Evolutionary conservation across 2,113 vertebrate species (phyloP), one percentile per base, ranked within the genome.

Genomic region (Zapus hudsonius): DNA sequence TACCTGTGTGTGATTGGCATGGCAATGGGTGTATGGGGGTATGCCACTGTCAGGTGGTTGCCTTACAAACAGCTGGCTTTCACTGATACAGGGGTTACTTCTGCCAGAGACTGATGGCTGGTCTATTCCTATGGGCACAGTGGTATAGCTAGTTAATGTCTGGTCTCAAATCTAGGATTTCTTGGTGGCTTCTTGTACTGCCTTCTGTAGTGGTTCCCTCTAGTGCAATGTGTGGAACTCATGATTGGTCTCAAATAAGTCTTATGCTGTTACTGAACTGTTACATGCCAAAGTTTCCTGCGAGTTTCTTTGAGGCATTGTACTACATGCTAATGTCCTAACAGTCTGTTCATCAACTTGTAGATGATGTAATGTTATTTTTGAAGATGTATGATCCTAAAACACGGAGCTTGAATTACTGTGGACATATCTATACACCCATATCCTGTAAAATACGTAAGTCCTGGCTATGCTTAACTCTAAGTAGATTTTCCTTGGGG

Each of bases 401-500:
- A 98, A 99, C 99, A 96, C 98, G 99, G 98, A 99, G 99, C 98
- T 98, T 99, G 99, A 99, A 99, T 99, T 99, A 99, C 98, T 99
- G 99, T 98, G 99, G 99, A 98, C 99, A 99, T 98, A 99, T 99
- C 99, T 99, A 99, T 97, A 99, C 99, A 76, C 99, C 99, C 97
- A 99, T 99, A 99, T 99, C 99, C 98, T 99, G 99, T 98, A 99
- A 99, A 99, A 99, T 99, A 99, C 99, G 99, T 99, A 98, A 99
- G 99, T 99, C 47, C 29, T 2, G 0, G 13, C 42, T 19, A 42
- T 36, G 1, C 4, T 19, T 0, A 42, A 64, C 33, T 11, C 0
- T 0, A 1, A 13, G 27, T 5, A 2, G 15, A 10, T 12, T 74
- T 33, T 16, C 55, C 40, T 44, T 1, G 1, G 4, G 42, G 0